Evolutionary conservation across 2,113 vertebrate species (phyloP).

Genomic region (Hippocampus comes): DNA sequence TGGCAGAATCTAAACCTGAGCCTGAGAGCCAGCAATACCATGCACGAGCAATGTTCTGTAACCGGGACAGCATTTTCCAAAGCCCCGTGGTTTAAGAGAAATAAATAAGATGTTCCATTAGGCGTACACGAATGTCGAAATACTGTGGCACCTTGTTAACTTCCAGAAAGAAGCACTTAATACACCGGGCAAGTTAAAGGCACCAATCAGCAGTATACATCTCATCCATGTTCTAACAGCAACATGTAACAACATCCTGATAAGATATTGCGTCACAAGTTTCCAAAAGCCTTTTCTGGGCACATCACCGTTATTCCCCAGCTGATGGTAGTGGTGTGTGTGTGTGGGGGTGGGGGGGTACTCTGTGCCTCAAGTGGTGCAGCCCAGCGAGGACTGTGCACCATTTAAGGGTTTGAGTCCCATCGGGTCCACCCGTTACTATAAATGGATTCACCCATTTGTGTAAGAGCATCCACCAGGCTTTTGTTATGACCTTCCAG

Average conservation of each 20-base stretch:
- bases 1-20: slow-evolving; percentile 23
- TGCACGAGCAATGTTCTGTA: slow-evolving; percentile 35
- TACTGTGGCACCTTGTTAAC: slow-evolving; percentile 14
- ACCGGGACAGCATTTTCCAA: slow-evolving; percentile 33
- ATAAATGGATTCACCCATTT: slow-evolving; percentile 52
- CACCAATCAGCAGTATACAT: slow-evolving; percentile 31
- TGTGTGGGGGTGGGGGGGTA: slow-evolving; percentile 6
- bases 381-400: slow-evolving; percentile 50
- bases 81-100: neutral
- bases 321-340: slow-evolving; percentile 34
- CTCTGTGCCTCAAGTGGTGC: slow-evolving; percentile 32
- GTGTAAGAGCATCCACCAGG: slow-evolving; percentile 30
- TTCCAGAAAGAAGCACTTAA: slow-evolving; percentile 27
- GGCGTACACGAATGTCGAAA: neutral
- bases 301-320: slow-evolving; percentile 28
- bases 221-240: slow-evolving; percentile 30
- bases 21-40: slow-evolving; percentile 32
- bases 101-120: slow-evolving; percentile 4
- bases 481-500: slow-evolving; percentile 19
- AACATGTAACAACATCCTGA: slow-evolving; percentile 50
- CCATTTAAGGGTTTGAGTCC: slow-evolving; percentile 67
- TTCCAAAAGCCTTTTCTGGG: slow-evolving; percentile 58
- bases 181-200: slow-evolving; percentile 43
- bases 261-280: slow-evolving; percentile 37
- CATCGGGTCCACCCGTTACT: slow-evolving; percentile 45